These are phyloP conservation scores for Meteorus colon DNA, from an alignment of 2,888 invertebrate genomes.

Conservation along the genomic window DNA sequence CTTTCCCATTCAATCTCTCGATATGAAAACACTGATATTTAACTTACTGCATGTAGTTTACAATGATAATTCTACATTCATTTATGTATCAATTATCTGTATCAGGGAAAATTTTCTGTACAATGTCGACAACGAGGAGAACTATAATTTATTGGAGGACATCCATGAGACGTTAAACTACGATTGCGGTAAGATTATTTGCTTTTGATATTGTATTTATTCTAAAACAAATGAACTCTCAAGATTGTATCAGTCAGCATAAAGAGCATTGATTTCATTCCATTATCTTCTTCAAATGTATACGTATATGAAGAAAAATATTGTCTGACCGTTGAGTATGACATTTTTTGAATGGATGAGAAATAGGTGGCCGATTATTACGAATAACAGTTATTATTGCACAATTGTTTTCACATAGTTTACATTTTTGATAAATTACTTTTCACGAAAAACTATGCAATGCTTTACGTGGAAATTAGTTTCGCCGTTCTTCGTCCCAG, in stretches of 20 bases:
- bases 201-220: slow-evolving; percentile 7
- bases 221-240: neutral
- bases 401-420: too few species aligned
- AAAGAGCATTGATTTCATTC: too few species aligned
- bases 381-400: too few species aligned
- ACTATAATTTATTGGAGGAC: slow-evolving; percentile 84
- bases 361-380: too few species aligned
- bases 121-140: slow-evolving; percentile 79
- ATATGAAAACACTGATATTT: neutral
- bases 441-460: too few species aligned
- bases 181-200: slow-evolving; percentile 77
- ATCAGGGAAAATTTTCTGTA: slow-evolving; percentile 80
- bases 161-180: slow-evolving; percentile 81
- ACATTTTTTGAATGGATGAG: too few species aligned
- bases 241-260: too few species aligned
- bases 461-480: too few species aligned
- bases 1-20: neutral
- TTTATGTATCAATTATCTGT: slow-evolving; percentile 60
- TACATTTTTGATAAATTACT: neutral
- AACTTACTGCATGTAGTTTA: neutral
- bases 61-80: neutral
- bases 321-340: too few species aligned
- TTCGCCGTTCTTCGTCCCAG: too few species aligned
- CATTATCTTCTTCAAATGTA: too few species aligned
- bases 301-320: too few species aligned